Evolutionary conservation across 92 coral and sea anemone species (phyloP), one percentile per base, ranked within the genome.

Genomic region (Zoanthus sansibaricus): DNA sequence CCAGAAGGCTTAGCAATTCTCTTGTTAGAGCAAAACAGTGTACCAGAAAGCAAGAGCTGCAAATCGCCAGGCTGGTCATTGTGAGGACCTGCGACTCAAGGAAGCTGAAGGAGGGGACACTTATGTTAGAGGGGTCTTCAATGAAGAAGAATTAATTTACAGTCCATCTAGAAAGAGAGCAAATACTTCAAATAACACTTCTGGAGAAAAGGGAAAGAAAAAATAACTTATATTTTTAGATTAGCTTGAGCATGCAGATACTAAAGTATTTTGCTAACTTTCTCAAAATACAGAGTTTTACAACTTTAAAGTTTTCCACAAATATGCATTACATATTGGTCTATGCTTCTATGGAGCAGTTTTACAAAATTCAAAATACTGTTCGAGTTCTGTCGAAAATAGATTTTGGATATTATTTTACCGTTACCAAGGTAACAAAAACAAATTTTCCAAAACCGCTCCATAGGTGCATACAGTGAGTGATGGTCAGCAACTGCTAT

Each of bases 1-100:
- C 78, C 72, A 76, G 61, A 21, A 86, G 89, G 59, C 30, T 86
- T 61, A 75, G 67, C 74, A 52, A 73, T 31, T 69, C 88, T 18
- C 16, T 51, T 18, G 73, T 54, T 54, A 54, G 59, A 54, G 59
- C 64, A 56, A 56, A 11, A 13, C 16, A 56, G 64, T 56, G 64
- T 56, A 11, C 64, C 64, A 56, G 18, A 56, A 56, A 17, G 15
- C 1, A 56, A 12, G 62, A 56, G 62, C 62, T 56, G 62, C 62
- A 56, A 56, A 56, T 56, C 62, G 62, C 62, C 62, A 12, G 62
- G 62, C 62, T 56, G 62, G 62, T 56, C 62, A 9, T 56, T 56
- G 62, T 56, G 62, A 56, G 62, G 18, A 56, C 62, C 62, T 56
- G 62, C 62, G 62, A 56, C 62, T 13, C 62, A 56, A 56, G 62